Evolutionary conservation across 1,140 invertebrate genomes (phyloP).

Genomic region (Acromyrmex echinatior): DNA sequence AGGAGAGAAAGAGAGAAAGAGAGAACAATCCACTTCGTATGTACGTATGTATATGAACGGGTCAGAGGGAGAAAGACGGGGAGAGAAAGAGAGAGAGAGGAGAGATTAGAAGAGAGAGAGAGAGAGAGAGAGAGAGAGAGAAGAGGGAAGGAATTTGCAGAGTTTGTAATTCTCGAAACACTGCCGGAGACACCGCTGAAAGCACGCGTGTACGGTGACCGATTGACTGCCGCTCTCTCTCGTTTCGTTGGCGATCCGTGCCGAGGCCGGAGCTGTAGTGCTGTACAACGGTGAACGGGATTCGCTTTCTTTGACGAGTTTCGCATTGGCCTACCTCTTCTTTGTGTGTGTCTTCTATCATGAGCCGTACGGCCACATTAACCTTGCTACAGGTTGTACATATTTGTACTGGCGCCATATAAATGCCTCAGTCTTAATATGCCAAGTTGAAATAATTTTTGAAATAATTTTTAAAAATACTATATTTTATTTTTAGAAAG

Average conservation of each 20-base stretch:
- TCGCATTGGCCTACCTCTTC: constrained; percentile 35
- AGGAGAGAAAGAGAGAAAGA: constrained; percentile 45
- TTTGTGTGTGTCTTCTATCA: constrained; percentile 61
- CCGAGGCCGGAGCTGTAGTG: constrained; percentile 79
- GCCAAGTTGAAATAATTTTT: no score
- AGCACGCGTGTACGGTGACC: constrained; percentile 21
- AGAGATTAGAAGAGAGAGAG: background rate
- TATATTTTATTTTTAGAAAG: no score
- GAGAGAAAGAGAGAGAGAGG: background rate
- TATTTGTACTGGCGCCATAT: constrained; percentile 14
- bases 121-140: background rate
- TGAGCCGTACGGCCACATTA: constrained; percentile 63
- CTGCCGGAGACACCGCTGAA: constrained; percentile 20
- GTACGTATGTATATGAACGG: background rate
- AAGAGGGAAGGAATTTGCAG: constrained; percentile 14
- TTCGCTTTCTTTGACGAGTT: constrained; percentile 59
- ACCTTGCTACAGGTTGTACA: constrained; percentile 71
- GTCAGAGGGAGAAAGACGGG: background rate
- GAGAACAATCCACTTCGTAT: constrained; percentile 50
- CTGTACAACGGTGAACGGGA: constrained; percentile 75
- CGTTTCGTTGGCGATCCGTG: constrained; percentile 69
- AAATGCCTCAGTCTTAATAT: background rate
- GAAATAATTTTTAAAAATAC: no score
- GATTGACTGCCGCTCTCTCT: constrained; percentile 31
- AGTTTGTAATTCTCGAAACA: constrained; percentile 45